A percentile compares a stretch with the other conserved stretches of the same genome.
phyloP scores from a whole-genome alignment of 2,113 vertebrate species.

The Ictalurus punctatus region DNA sequence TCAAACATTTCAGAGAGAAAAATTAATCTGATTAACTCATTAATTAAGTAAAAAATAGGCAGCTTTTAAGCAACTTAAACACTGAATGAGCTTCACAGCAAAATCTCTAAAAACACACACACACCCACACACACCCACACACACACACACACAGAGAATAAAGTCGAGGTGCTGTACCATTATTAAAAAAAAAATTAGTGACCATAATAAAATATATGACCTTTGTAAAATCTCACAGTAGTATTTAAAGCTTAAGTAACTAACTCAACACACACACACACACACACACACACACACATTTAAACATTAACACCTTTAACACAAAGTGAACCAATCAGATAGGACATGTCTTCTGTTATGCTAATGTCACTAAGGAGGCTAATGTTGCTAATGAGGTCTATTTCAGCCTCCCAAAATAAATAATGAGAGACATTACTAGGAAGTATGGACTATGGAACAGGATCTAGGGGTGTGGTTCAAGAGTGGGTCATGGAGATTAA shows the following conservation, averaged over 20 bases:
- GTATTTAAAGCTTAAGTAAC: conserved; percentile 46
- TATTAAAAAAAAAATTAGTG: not conserved
- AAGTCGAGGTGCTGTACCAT: not conserved
- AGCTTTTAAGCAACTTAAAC: not conserved
- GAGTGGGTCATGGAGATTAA: no score
- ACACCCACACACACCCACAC: no score
- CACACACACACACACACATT: not conserved
- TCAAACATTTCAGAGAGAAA: not conserved
- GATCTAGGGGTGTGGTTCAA: not conserved
- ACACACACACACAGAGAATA: not conserved
- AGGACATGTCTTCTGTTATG: not conserved
- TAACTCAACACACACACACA: not conserved
- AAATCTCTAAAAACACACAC: not conserved
- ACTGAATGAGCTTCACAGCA: not conserved
- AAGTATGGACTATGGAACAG: not conserved
- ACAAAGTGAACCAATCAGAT: not conserved
- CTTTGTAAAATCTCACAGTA: conserved; percentile 21
- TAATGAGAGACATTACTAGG: not conserved
- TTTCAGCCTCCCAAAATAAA: not conserved
- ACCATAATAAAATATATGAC: not conserved
- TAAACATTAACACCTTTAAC: not conserved
- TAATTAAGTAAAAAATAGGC: not conserved
- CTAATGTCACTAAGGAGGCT: not conserved
- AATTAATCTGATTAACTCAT: not conserved
- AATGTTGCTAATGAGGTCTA: not conserved